Evolutionary conservation across 2,888 invertebrate genomes (phyloP), one percentile per base, ranked within the genome.

Genomic region (Apodemia mormo): DNA sequence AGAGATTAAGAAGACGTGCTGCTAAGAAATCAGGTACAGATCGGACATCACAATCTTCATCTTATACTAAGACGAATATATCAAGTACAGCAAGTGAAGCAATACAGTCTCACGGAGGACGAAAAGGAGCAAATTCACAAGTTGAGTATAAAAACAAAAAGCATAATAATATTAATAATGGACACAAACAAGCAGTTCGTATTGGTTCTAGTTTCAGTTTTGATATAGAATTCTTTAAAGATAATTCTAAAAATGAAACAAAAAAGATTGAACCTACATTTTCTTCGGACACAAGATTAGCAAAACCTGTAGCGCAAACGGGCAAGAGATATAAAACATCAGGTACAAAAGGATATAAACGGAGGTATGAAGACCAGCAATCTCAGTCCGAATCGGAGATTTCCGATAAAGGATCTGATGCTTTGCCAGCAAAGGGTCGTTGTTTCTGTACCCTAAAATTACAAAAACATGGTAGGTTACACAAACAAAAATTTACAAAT

Each of bases 151-250:
- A 9, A 58, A 29, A 30, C 3, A 58, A 29, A 30, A 58, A 58
- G 9, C 30, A 30, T 58, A 29, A 12, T 22, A 29, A 58, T 22
- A 58, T 22, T 58, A 30, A 58, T 30, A 29, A 58, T 30, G 29
- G 30, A 30, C 58, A 12, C 5, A 29, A 30, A 29, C 29, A 58
- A 58, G 29, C 29, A 58, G 74, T 79, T 49, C 73, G 76, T 40
- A 69, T 79, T 37, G 75, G 77, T 52, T 79, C 79, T 12, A 77
- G 67, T 71, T 77, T 78, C 71, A 77, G 73, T 61, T 77, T 79
- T 71, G 69, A 75, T 37, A 71, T 79, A 67, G 77, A 79, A 40
- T 78, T 79, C 75, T 76, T 68, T 71, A 79, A 78, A 75, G 73
- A 72, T 45, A 33, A 52, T 54, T 49, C 49, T 33, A n/a, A 65